Base-by-base conservation (phyloP, 2,888 invertebrate species). In the Sipunculus nudus region DNA sequence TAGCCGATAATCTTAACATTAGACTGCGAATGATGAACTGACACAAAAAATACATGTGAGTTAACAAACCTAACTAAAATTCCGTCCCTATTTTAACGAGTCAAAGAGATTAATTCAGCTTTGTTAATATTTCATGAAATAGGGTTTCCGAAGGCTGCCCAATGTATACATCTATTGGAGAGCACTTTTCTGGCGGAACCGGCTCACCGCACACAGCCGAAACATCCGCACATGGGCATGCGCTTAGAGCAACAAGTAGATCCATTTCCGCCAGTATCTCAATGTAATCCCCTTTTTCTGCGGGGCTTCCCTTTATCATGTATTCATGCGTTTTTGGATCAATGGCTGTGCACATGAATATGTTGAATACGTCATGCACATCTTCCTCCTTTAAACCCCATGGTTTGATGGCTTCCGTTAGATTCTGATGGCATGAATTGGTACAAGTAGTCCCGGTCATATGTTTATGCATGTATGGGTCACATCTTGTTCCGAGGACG, bases 311-410 rank as follows among this genome's bases (percentile, higher is more conserved):
- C 28, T 38, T 3, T 10, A 46, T n/a, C 25, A 50, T 40, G 29
- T 61, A 61, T 35, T 57, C 57, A 25, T 47, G 26, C 1, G 56
- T 61, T 39, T 61, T 35, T n/a, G 21, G 25, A 3, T 26, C 35
- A 48, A 57, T 53, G 16, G 53, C 57, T 4, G 45, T 53, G 28
- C 45, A 45, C 61, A 61, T 61, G 61, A 61, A 61, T 19, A 61
- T 58, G 35, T 61, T 61, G 53, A 61, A 61, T 5, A 61, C 61
- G 31, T 61, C 61, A 31, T 61, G 61, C 5, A 61, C 57, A 40
- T 61, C 61, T 5, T 8, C 3, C 40, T 61, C 61, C 3, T 5
- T 2, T 10, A 61, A 35, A 5, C 48, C 48, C 45, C 43, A 57
- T 3, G 52, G 57, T 32, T 38, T 38, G 45, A 61, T 28, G 28